phyloP scores from a whole-genome alignment of 1,140 invertebrate genomes.

The Patella vulgata region DNA sequence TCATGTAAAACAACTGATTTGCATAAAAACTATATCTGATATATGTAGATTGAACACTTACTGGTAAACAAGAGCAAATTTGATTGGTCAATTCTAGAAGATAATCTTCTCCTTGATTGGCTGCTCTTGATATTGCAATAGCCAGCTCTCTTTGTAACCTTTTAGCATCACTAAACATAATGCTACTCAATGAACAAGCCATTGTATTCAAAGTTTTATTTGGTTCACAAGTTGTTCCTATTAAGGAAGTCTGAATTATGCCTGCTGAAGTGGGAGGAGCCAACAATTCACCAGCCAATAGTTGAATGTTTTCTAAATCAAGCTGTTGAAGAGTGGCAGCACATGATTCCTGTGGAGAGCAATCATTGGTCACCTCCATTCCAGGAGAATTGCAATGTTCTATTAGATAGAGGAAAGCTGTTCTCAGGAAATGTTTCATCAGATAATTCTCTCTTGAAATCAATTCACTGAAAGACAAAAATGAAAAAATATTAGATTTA shows the following conservation, averaged over 20 bases:
- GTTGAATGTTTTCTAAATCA: slow-evolving; percentile 66
- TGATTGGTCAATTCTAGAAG: slow-evolving; percentile 64
- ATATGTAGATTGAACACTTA: too few species aligned
- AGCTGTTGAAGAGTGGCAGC: slow-evolving; percentile 63
- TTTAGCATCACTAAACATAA: slow-evolving; percentile 58
- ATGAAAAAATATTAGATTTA: too few species aligned
- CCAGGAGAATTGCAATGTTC: slow-evolving; percentile 64
- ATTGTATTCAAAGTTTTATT: slow-evolving; percentile 44
- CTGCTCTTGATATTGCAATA: slow-evolving; percentile 60
- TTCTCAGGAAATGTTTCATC: slow-evolving; percentile 60
- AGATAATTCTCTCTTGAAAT: slow-evolving; percentile 54
- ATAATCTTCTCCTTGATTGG: slow-evolving; percentile 65
- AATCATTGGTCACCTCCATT: slow-evolving; percentile 49
- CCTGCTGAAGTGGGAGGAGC: slow-evolving; percentile 50
- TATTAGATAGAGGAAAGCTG: slow-evolving; percentile 61
- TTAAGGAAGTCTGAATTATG: neutral
- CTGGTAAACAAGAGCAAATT: slow-evolving; percentile 64
- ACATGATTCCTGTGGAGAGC: slow-evolving; percentile 50
- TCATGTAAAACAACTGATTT: too few species aligned
- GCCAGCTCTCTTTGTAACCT: slow-evolving; percentile 58
- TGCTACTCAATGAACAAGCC: slow-evolving; percentile 48
- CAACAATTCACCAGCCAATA: slow-evolving; percentile 62
- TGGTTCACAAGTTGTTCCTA: slow-evolving; percentile 13
- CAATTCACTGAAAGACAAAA: slow-evolving; percentile 52
- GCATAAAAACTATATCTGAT: too few species aligned